Evolutionary conservation across 1,140 invertebrate genomes (phyloP), one percentile per base, ranked within the genome.

Genomic region (Drosophila mayri): DNA sequence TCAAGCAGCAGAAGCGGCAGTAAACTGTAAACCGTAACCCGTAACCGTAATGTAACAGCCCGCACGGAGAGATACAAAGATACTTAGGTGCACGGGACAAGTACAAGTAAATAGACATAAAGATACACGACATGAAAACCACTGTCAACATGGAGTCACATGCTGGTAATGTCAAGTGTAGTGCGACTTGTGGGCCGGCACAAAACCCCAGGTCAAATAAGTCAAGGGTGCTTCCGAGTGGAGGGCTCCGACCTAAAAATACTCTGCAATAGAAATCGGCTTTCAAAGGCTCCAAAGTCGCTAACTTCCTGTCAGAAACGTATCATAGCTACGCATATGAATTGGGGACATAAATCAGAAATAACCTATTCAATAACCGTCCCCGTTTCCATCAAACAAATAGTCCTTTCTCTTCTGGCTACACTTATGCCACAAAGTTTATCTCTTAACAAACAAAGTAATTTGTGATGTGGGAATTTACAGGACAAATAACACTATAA

Each of bases 101-200:
- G 54, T 63, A 65, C 40, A 54, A 81, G 52, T 67, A 72, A 83
- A 79, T 64, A 84, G 61, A 58, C 67, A 50, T 71, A 62, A 76
- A 74, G 77, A 70, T 77, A 77, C 74, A 76, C 52, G 55, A 70
- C 64, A 77, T 67, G 64, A 67, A 77, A 77, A 47, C 73, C 55
- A 47, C 47, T 43, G 57, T 68, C 64, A 76, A 68, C 72, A 68
- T 61, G 55, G 47, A 54, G 41, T 76, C 62, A 58, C 28, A 47
- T 38, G 43, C 68, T 74, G 68, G 47, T 40, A 44, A 61, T 67
- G 73, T 67, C 74, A 61, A 60, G 68, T 40, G 52, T 47, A 28
- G 66, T 71, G 66, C 50, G 37, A 50, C 52, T 59, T 71, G 52
- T 40, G 38, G 66, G 72, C 52, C 32, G 16, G 35, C 54, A 60